Evolutionary conservation across 23 tunicate genomes (phyloP), one percentile per base, ranked within the genome.

Genomic region (Trididemnum nubilum): DNA sequence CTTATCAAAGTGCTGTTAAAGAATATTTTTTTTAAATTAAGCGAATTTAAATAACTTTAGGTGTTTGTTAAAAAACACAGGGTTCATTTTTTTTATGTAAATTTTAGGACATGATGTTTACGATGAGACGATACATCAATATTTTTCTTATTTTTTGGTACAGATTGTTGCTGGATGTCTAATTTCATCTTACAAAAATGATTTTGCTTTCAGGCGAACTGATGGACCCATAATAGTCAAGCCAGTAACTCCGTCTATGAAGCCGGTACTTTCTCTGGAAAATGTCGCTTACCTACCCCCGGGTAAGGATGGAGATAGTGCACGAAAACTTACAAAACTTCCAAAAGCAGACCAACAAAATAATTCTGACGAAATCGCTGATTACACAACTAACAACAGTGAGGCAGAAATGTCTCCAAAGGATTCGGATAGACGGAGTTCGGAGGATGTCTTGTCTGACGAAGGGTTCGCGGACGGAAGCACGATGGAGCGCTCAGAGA

Each of bases 401-500:
- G 15, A 7, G 9, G 54, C 9, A 15, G 9, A 9, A 7, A 7
- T 9, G 9, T 9, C 54, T 44, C 22, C 5, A 12, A 3, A 12
- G 26, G 28, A 21, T 5, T 12, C 67, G 26, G 26, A 21, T 61
- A 61, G 67, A 26, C 22, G 26, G 15, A 58, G 70, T 3, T 74
- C 71, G 25, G 90, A 85, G 23, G 90, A 85, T 9, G 72, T 85
- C 37, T 82, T 85, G 19, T 85, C 90, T 19, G 90, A 85, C 71
- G 90, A 85, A 78, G 90, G 90, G 26, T 85, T 78, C 31, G 90
- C 90, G n/a, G 90, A 85, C 38, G 79, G 90, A n/a, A 85, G 90
- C 37, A 85, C 90, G 34, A 85, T 85, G 9, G 90, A 85, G 52
- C 57, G 90, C 1, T 34, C 90, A 28, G 90, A 85, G 21, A 79